Conservation (phyloP, 2,113 vertebrate species). For the Chitala chitala region DNA sequence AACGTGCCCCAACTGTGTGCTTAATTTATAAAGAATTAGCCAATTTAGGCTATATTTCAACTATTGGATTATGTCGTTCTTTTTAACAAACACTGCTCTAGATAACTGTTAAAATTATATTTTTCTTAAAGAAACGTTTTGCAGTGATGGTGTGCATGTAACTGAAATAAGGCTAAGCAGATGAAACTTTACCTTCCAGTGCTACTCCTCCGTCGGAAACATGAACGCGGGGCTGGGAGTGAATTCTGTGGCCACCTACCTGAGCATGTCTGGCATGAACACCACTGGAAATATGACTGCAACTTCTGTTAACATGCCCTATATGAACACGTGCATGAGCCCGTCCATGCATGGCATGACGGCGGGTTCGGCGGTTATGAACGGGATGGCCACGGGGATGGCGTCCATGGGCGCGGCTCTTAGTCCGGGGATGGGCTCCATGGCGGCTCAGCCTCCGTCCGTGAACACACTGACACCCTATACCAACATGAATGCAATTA, state of each 20-base stretch:
- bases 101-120: neutral
- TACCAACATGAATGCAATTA: slow-evolving; percentile 72
- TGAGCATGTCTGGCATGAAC: slow-evolving; percentile 78
- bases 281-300: slow-evolving; percentile 66
- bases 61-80: neutral
- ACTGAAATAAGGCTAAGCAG: neutral
- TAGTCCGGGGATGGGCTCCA: slow-evolving; percentile 73
- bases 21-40: neutral
- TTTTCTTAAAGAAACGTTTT: neutral
- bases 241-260: slow-evolving; percentile 77
- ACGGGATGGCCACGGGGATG: slow-evolving; percentile 27
- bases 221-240: slow-evolving; percentile 77
- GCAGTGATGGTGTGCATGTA: neutral
- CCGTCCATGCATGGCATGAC: slow-evolving; percentile 72
- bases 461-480: slow-evolving; percentile 71
- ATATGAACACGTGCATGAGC: slow-evolving; percentile 72
- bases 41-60: neutral
- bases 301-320: slow-evolving; percentile 75
- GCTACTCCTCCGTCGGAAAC: slow-evolving; percentile 73
- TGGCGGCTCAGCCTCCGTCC: slow-evolving; percentile 64
- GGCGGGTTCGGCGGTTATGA: slow-evolving; percentile 64
- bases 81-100: neutral
- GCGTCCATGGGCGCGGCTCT: slow-evolving; percentile 62
- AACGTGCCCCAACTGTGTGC: neutral
- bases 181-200: slow-evolving; percentile 48